A percentile compares a stretch with the other conserved stretches of the same genome.
Conservation (phyloP, 1,140 invertebrate species). For the Drosophila tani region DNA sequence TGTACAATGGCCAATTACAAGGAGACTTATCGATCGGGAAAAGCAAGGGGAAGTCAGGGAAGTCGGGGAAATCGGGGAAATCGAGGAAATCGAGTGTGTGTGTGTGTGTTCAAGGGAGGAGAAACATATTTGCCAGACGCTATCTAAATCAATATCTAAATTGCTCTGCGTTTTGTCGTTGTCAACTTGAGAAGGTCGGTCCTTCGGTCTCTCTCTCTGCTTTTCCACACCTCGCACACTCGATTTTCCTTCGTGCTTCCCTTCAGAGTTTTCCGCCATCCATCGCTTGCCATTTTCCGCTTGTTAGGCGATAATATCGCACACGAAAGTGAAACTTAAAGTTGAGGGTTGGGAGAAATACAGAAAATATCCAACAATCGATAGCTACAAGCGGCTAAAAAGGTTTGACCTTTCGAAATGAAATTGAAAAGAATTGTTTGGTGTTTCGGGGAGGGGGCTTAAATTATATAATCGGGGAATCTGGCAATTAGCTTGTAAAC, state of each 20-base stretch:
- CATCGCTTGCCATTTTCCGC: constrained; percentile 56
- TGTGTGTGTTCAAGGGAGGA: neutral
- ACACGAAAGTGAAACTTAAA: constrained; percentile 35
- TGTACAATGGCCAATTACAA: constrained; percentile 42
- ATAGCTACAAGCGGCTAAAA: neutral
- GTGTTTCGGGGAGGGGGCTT: neutral
- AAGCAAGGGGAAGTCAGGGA: neutral
- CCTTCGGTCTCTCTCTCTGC: neutral
- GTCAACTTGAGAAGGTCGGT: constrained; percentile 30
- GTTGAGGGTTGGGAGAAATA: neutral
- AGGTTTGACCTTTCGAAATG: constrained; percentile 30
- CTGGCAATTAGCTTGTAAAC: constrained; percentile 24
- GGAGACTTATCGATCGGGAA: constrained; percentile 13
- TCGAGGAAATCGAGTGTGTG: neutral
- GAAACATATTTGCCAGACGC: constrained; percentile 47
- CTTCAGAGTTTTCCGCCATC: constrained; percentile 16
- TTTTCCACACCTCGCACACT: neutral
- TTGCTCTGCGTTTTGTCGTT: constrained; percentile 54
- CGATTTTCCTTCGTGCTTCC: neutral
- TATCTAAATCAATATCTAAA: constrained; percentile 72
- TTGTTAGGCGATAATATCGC: constrained; percentile 67
- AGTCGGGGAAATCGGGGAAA: neutral
- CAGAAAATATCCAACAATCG: constrained; percentile 13
- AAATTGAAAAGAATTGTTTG: constrained; percentile 13
- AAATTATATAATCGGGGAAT: constrained; percentile 20